Percentiles rank a stretch among this genome's conserved stretches.
These are phyloP conservation scores for Rafetus swinhoei DNA, from an alignment of 2,113 vertebrate species.

Conservation along the genomic window DNA sequence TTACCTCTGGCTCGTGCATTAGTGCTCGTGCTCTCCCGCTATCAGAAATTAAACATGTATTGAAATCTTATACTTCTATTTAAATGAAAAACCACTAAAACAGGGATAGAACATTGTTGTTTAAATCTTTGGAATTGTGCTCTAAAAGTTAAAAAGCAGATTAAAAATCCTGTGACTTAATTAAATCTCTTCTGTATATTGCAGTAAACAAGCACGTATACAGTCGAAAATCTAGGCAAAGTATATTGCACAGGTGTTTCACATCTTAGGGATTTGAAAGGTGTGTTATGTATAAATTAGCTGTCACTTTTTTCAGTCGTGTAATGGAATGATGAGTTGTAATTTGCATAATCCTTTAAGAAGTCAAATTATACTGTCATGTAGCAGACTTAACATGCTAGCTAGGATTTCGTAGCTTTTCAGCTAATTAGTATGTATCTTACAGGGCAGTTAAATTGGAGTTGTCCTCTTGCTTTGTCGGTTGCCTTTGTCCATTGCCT, in stretches of 20 bases:
- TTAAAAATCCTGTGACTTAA: slow-evolving; percentile 56
- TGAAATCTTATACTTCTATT: slow-evolving; percentile 75
- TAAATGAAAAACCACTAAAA: slow-evolving; percentile 70
- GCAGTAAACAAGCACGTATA: slow-evolving; percentile 81
- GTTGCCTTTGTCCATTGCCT: slow-evolving; percentile 81
- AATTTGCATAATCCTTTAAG: slow-evolving; percentile 98
- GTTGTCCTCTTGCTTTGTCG: slow-evolving; percentile 80
- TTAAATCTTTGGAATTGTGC: slow-evolving; percentile 77
- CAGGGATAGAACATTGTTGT: slow-evolving; percentile 66
- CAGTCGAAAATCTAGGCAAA: slow-evolving; percentile 80
- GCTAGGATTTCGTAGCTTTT: slow-evolving; percentile 91
- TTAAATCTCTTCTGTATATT: slow-evolving; percentile 78
- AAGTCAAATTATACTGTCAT: slow-evolving; percentile 98
- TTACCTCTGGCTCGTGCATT: slow-evolving; percentile 85
- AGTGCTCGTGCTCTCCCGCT: slow-evolving; percentile 83
- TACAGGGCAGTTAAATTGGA: slow-evolving; percentile 90
- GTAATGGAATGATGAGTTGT: slow-evolving; percentile 93
- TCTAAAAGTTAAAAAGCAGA: slow-evolving; percentile 67
- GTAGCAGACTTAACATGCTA: slow-evolving; percentile 97
- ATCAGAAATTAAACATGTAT: slow-evolving; percentile 76
- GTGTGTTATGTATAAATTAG: slow-evolving; percentile 96
- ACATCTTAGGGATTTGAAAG: slow-evolving; percentile 92
- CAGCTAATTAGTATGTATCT: slow-evolving; percentile 94
- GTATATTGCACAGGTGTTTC: slow-evolving; percentile 89
- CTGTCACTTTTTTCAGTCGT: slow-evolving; percentile 94